Base-by-base conservation (phyloP, 2,888 invertebrate species). In the Serrognathus titanus region DNA sequence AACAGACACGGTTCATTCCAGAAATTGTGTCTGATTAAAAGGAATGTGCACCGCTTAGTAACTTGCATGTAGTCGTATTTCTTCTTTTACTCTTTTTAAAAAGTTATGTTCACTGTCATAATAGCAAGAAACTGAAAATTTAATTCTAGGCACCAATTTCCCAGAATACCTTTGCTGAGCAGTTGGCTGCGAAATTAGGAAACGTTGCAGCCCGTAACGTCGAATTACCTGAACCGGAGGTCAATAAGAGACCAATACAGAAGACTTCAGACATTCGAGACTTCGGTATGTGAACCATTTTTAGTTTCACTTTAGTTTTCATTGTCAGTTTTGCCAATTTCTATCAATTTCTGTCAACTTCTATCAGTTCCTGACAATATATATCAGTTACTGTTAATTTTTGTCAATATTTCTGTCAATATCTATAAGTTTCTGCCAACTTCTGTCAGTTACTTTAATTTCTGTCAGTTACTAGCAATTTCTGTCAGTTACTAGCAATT, bases 151-250 rank as follows among this genome's bases (percentile, higher is more conserved):
- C 63, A 5, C 65, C 69, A 1, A 59, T 66, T 40, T 61, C 67
- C 20, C 65, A 61, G 57, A 67, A 63, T 0, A 82, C 78, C 60
- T 81, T 86, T 60, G 87, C 86, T 0, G 84, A 84, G 3, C 85
- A 86, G 66, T 72, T 87, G 47, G 83, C 86, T 0, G 79, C 82
- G 47, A 78, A 84, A 59, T 74, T 87, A 13, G 84, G 82, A 1
- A 81, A 77, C 55, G 78, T 81, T 47, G 68, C 78, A 1, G 70
- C 66, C 2, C 72, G 71, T n/a, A 67, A 71, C 6, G 64, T 64
- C 2, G 67, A 69, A 1, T 65, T 63, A 3, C 24, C 24, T 7
- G 65, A 74, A 0, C 62, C 65, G 11, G 78, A 77, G 58, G 66
- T 82, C 1, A 82, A 83, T 59, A 77, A 70, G 49, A 80, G 80